These are phyloP conservation scores for Metaphire vulgaris DNA, from an alignment of 1,140 invertebrate genomes.

Conservation along the genomic window DNA sequence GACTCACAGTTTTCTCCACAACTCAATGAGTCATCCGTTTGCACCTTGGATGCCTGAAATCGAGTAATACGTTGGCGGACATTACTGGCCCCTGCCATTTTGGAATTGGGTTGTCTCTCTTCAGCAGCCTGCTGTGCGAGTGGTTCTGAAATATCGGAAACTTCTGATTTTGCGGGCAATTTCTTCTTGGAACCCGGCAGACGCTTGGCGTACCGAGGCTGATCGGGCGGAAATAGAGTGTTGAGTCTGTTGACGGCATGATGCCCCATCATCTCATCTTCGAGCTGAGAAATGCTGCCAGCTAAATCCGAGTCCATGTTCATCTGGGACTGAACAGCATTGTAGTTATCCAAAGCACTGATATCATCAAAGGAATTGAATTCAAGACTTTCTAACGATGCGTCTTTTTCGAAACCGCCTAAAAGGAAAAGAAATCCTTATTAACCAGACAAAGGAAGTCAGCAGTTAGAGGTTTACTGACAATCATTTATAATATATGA, in stretches of 20 bases:
- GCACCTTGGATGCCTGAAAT: not conserved
- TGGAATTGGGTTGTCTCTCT: not conserved
- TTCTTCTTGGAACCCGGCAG: not conserved
- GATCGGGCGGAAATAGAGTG: not conserved
- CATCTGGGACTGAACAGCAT: not conserved
- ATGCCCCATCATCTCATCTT: not conserved
- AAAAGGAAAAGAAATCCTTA: no score
- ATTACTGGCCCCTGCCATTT: not conserved
- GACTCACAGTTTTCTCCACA: not conserved
- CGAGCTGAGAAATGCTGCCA: not conserved
- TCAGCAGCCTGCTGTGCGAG: not conserved
- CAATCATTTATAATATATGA: no score
- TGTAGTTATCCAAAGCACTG: not conserved
- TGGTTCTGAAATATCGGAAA: not conserved
- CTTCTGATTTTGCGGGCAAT: not conserved
- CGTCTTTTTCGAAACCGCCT: not conserved
- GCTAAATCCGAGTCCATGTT: not conserved
- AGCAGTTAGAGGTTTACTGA: no score
- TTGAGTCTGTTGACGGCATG: not conserved
- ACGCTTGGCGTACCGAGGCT: not conserved
- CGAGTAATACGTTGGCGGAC: not conserved
- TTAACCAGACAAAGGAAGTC: no score
- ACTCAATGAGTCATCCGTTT: not conserved
- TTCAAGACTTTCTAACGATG: not conserved
- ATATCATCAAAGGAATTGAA: not conserved